Evolutionary conservation across 2,888 invertebrate genomes (phyloP).

Genomic region (Drosophila pseudotalamancana): DNA sequence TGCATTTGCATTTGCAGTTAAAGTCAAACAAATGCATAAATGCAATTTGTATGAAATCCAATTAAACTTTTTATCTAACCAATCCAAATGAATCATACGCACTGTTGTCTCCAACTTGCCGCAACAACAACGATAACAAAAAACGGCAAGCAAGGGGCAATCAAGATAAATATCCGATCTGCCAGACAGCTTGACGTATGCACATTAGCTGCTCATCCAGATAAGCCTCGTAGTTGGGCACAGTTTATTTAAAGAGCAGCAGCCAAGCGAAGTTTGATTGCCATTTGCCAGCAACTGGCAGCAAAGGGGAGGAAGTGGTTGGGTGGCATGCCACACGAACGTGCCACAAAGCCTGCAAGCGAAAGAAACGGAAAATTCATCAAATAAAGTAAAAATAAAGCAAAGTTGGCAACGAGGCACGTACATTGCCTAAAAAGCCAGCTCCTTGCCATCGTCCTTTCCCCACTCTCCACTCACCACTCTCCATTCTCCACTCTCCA

Average conservation of each 20-base stretch:
- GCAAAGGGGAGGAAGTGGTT: slow-evolving; percentile 46
- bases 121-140: background rate
- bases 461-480: background rate
- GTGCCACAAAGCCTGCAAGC: slow-evolving; percentile 26
- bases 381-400: slow-evolving; percentile 11
- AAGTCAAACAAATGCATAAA: slow-evolving; percentile 55
- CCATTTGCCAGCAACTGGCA: slow-evolving; percentile 58
- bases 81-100: slow-evolving; percentile 68
- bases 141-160: slow-evolving; percentile 38
- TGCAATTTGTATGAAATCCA: slow-evolving; percentile 72
- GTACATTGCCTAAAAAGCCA: slow-evolving; percentile 45
- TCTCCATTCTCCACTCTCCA: slow-evolving; percentile 7
- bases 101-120: slow-evolving; percentile 49
- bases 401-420: slow-evolving; percentile 46
- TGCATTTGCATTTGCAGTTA: no score
- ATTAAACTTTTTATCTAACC: slow-evolving; percentile 67
- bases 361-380: slow-evolving; percentile 11
- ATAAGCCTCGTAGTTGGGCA: slow-evolving; percentile 47
- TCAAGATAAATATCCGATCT: slow-evolving; percentile 59
- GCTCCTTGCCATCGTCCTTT: background rate
- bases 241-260: slow-evolving; percentile 33
- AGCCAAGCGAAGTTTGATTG: slow-evolving; percentile 55
- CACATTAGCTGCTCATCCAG: slow-evolving; percentile 63
- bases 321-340: slow-evolving; percentile 38
- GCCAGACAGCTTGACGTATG: slow-evolving; percentile 54